These are phyloP conservation scores for Oeneis ivallda DNA, from an alignment of 2,888 invertebrate genomes.

Conservation along the genomic window DNA sequence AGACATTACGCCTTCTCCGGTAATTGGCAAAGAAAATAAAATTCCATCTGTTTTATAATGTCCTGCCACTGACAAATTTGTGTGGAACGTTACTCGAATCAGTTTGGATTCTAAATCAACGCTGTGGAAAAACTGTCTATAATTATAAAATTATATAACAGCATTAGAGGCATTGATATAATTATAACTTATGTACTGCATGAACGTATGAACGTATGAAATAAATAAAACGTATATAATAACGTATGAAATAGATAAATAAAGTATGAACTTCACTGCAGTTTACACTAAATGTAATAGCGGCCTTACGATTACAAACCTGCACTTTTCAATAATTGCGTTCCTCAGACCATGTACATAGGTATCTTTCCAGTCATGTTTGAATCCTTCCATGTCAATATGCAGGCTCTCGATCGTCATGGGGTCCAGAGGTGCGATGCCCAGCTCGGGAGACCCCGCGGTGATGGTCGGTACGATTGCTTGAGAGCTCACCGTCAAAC, in stretches of 20 bases:
- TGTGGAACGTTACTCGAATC: conserved; percentile 18
- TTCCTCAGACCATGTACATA: conserved; percentile 7
- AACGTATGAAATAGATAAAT: too few species aligned
- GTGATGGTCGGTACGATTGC: neutral
- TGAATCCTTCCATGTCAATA: conserved; percentile 8
- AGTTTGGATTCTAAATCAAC: conserved; percentile 21
- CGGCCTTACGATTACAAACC: neutral
- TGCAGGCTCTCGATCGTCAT: conserved; percentile 12
- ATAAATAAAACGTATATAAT: too few species aligned
- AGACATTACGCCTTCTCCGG: conserved; percentile 19
- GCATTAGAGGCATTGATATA: too few species aligned
- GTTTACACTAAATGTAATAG: too few species aligned
- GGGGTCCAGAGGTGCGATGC: conserved; percentile 13
- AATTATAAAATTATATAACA: too few species aligned
- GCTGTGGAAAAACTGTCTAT: conserved; percentile 9
- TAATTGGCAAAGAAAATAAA: conserved; percentile 21
- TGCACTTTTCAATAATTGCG: neutral
- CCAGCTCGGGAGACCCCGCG: neutral
- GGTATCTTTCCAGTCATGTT: neutral
- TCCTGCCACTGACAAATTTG: conserved; percentile 14
- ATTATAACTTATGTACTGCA: too few species aligned
- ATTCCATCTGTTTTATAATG: conserved; percentile 22
- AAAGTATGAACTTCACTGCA: too few species aligned
- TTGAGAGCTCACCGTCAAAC: neutral
- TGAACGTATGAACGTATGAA: too few species aligned